Base-by-base conservation (phyloP, 2,888 invertebrate genomes). In the Brachypalpus laphriformis region DNA sequence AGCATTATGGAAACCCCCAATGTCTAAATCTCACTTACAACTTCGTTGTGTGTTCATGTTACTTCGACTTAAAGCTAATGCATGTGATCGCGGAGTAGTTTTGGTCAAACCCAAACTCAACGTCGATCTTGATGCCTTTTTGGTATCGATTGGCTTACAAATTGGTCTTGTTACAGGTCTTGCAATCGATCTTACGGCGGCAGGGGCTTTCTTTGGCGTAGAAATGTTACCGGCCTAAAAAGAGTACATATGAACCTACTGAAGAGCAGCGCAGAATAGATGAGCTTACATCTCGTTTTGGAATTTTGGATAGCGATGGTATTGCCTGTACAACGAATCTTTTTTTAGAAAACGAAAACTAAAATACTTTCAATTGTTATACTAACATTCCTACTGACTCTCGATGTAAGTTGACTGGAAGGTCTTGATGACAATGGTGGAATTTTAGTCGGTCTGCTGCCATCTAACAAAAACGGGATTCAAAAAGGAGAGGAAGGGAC, bases 221-320 rank as follows among this genome's bases (percentile, higher is more conserved):
- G 51, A 14, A 14, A 25, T 2, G 5, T 25, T 2, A 5, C 9
- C 9, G 14, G 22, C 25, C 74, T 74, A 6, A 4, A 3, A 25
- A 28, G 14, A n/a, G n/a, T n/a, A n/a, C n/a, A n/a, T n/a, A n/a
- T n/a, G n/a, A n/a, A n/a, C n/a, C n/a, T n/a, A n/a, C n/a, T n/a
- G n/a, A n/a, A n/a, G n/a, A n/a, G n/a, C n/a, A n/a, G n/a, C n/a
- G n/a, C n/a, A n/a, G n/a, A n/a, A n/a, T 25, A 4, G 25, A 25
- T 25, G 25, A n/a, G 9, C 25, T 7, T 1, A 28, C 25, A 25
- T 5, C 65, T 37, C 20, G 16, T 54, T 80, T 85, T 56, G 83
- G 70, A 80, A 85, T 85, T 85, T 80, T 85, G 0, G 83, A 75
- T 51, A n/a, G 57, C 2, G 65, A 7, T 20, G 47, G 3, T 18